Conservation (phyloP, 2,888 invertebrate species). For the Cecidostiba fungosa region DNA sequence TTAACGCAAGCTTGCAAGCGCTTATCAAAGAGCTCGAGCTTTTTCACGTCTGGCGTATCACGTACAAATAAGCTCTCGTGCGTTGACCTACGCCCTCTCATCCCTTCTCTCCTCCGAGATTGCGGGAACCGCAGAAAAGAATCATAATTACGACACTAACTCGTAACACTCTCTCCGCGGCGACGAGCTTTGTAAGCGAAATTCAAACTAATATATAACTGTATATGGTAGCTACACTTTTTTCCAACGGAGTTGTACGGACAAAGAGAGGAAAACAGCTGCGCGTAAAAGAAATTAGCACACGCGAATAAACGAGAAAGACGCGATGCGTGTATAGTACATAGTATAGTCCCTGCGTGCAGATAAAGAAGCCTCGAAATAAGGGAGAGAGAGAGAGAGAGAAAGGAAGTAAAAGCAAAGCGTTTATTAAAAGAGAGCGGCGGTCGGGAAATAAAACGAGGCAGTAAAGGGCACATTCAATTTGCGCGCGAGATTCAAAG, state of each 20-base stretch:
- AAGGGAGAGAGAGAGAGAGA: constrained; percentile 6
- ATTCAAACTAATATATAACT: not conserved
- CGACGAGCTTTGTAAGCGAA: not conserved
- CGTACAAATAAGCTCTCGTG: not conserved
- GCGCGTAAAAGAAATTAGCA: constrained; percentile 50
- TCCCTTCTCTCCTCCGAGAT: no score
- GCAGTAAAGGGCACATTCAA: constrained; percentile 53
- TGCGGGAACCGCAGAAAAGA: not conserved
- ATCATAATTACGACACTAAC: not conserved
- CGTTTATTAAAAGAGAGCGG: constrained; percentile 48
- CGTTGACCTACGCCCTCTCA: no score
- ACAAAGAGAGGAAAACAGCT: not conserved
- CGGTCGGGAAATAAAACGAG: constrained; percentile 7
- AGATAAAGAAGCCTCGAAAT: constrained; percentile 27
- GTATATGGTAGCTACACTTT: constrained; percentile 8
- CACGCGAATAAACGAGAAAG: constrained; percentile 37
- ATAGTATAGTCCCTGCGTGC: not conserved
- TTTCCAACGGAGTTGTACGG: constrained; percentile 43
- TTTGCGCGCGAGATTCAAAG: constrained; percentile 55
- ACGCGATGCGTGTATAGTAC: not conserved
- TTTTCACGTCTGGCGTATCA: not conserved
- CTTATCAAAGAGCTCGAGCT: not conserved
- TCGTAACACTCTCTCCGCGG: no score
- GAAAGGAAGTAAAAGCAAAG: constrained; percentile 24
- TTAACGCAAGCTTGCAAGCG: not conserved